These are phyloP conservation scores for Sminthopsis crassicaudata DNA, from an alignment of 2,113 vertebrate genomes.

Conservation along the genomic window DNA sequence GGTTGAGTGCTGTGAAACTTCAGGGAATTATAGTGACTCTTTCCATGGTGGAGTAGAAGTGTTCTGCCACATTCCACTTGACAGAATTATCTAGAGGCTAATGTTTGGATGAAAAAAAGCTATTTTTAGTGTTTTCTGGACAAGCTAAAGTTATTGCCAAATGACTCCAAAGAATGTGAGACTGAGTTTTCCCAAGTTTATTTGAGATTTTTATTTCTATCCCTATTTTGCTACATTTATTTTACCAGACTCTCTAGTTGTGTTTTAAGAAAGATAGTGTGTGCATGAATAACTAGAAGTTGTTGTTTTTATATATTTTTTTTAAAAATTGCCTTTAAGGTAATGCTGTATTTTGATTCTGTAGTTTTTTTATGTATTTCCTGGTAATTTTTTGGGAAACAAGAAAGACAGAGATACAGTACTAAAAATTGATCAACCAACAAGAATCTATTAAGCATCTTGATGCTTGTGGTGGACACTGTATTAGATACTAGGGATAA, in stretches of 20 bases:
- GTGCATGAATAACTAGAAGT: background rate
- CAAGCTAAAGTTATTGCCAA: conserved; percentile 22
- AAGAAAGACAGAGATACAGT: background rate
- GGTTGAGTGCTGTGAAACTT: background rate
- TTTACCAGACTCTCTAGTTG: background rate
- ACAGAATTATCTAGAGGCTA: conserved; percentile 43
- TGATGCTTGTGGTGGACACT: background rate
- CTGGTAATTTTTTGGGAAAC: conserved; percentile 10
- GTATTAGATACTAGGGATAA: background rate
- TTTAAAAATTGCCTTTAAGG: background rate
- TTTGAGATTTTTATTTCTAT: conserved; percentile 35
- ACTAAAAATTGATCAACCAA: background rate
- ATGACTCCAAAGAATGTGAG: conserved; percentile 14
- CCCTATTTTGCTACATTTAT: conserved; percentile 19
- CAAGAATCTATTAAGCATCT: background rate
- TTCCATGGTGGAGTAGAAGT: conserved; percentile 55
- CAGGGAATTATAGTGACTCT: conserved; percentile 44
- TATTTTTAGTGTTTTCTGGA: conserved; percentile 70
- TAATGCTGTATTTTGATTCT: background rate
- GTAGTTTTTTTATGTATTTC: background rate
- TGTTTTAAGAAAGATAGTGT: background rate
- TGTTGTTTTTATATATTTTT: background rate
- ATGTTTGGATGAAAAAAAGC: conserved; percentile 41
- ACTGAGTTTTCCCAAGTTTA: conserved; percentile 47
- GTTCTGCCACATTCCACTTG: conserved; percentile 40